Percentiles rank a stretch among this genome's conserved stretches.
Evolutionary conservation across 2,113 vertebrate species (phyloP).

Genomic region (Melospiza melodia): DNA sequence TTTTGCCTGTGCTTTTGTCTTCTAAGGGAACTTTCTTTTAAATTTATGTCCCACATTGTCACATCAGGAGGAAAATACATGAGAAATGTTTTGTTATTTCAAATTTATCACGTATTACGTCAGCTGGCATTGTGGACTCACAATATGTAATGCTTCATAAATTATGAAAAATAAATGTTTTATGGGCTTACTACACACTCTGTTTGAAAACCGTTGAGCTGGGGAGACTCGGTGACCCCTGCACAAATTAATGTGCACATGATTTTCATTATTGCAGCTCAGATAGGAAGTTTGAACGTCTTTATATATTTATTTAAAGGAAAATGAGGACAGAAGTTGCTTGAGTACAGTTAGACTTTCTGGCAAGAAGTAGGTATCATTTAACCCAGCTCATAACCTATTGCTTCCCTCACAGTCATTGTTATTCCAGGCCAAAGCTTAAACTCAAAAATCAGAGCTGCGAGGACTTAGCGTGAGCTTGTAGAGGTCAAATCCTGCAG

Average conservation of each 20-base stretch:
- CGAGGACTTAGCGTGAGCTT: slow-evolving; percentile 28
- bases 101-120: slow-evolving; percentile 72
- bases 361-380: slow-evolving; percentile 45
- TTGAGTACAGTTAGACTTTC: slow-evolving; percentile 24
- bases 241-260: slow-evolving; percentile 59
- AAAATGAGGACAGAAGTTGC: slow-evolving; percentile 45
- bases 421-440: slow-evolving; percentile 75
- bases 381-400: slow-evolving; percentile 67
- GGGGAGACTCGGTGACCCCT: slow-evolving; percentile 57
- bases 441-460: slow-evolving; percentile 69
- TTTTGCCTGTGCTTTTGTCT: slow-evolving; percentile 46
- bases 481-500: slow-evolving; percentile 44
- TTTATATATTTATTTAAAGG: slow-evolving; percentile 52
- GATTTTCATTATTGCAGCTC: slow-evolving; percentile 65
- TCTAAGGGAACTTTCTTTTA: slow-evolving; percentile 57
- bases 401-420: slow-evolving; percentile 63
- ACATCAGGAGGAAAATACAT: slow-evolving; percentile 68
- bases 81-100: slow-evolving; percentile 71
- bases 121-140: slow-evolving; percentile 64
- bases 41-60: slow-evolving; percentile 69
- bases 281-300: slow-evolving; percentile 39
- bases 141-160: slow-evolving; percentile 74
- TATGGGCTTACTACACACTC: slow-evolving; percentile 48
- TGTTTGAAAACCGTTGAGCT: slow-evolving; percentile 59
- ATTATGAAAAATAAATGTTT: slow-evolving; percentile 73